Evolutionary conservation across 2,888 invertebrate species (phyloP).

Genomic region (Synergus japonicus): DNA sequence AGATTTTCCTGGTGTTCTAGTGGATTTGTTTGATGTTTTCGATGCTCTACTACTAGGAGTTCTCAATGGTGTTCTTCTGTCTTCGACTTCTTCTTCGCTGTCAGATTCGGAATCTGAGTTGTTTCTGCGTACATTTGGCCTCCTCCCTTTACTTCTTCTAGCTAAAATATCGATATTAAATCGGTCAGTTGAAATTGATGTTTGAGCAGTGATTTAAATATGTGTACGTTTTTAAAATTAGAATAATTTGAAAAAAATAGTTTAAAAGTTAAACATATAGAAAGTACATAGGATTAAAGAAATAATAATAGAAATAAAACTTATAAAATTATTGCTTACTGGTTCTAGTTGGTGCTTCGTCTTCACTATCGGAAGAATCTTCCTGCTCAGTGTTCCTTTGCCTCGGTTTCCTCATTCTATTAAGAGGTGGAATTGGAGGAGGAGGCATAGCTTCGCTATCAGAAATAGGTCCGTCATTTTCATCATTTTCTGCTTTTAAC

Average conservation of each 20-base stretch:
- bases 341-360: constrained; percentile 43
- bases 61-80: neutral
- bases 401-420: constrained; percentile 42
- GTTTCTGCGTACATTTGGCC: constrained; percentile 23
- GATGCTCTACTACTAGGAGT: constrained; percentile 30
- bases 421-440: constrained; percentile 58
- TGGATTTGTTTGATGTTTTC: constrained; percentile 1
- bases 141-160: constrained; percentile 41
- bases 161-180: constrained; percentile 41
- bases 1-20: constrained; percentile 33
- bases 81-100: constrained; percentile 40
- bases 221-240: too few species aligned
- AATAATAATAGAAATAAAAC: constrained; percentile 2
- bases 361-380: constrained; percentile 54
- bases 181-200: constrained; percentile 5
- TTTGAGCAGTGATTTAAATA: neutral
- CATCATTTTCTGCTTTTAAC: constrained; percentile 55
- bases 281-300: constrained; percentile 36
- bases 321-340: constrained; percentile 44
- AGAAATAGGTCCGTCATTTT: constrained; percentile 52
- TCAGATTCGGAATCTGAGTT: constrained; percentile 45
- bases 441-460: constrained; percentile 72
- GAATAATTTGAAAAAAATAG: too few species aligned
- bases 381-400: constrained; percentile 58
- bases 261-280: constrained; percentile 1